Evolutionary conservation across 2,113 vertebrate species (phyloP).

Genomic region (Antigone vipio): DNA sequence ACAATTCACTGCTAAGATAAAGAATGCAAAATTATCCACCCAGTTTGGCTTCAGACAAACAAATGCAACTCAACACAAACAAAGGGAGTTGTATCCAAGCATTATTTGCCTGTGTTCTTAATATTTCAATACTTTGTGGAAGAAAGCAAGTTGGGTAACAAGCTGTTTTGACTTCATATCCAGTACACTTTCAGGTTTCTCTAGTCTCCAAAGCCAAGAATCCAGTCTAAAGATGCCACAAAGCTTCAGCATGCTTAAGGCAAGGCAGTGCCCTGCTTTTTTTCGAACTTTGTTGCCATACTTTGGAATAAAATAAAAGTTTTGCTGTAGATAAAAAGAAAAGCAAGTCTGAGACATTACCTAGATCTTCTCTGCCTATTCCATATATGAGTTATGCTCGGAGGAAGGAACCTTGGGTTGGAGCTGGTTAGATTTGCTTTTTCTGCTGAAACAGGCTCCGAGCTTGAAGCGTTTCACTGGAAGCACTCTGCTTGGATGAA

Average conservation of each 20-base stretch:
- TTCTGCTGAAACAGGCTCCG: neutral
- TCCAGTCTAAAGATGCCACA: slow-evolving; percentile 7
- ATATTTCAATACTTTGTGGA: slow-evolving; percentile 29
- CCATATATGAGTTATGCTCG: neutral
- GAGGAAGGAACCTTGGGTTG: neutral
- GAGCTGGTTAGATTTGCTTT: neutral
- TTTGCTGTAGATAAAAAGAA: neutral
- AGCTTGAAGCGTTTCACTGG: neutral
- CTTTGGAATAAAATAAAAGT: slow-evolving; percentile 7
- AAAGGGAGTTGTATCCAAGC: neutral
- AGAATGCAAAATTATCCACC: slow-evolving; percentile 48
- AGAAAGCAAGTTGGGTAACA: slow-evolving; percentile 39
- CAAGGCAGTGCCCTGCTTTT: neutral
- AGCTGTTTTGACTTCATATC: slow-evolving; percentile 30
- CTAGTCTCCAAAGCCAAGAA: slow-evolving; percentile 54
- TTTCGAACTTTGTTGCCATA: neutral
- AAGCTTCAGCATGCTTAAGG: neutral
- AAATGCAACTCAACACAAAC: slow-evolving; percentile 11
- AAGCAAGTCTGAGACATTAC: neutral
- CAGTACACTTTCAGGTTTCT: slow-evolving; percentile 53
- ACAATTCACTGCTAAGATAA: slow-evolving; percentile 33
- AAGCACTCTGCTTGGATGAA: neutral
- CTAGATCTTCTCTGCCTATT: neutral
- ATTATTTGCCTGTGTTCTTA: slow-evolving; percentile 9
- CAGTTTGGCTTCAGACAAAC: slow-evolving; percentile 43